These are phyloP conservation scores for Sciurus carolinensis DNA, from an alignment of 2,797 vertebrate species.

Conservation along the genomic window DNA sequence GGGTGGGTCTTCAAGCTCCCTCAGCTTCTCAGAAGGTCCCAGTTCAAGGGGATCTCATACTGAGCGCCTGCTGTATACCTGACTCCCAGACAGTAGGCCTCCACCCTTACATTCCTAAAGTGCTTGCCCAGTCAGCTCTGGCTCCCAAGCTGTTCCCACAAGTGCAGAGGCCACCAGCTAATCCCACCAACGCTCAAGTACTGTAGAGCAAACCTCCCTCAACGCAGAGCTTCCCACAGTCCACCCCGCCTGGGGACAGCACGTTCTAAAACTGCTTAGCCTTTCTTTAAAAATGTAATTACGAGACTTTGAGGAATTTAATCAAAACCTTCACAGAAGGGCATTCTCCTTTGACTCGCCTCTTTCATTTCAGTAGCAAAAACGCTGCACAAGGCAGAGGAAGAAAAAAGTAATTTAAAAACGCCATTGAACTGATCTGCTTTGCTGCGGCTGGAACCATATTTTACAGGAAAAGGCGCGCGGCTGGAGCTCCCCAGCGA, in stretches of 20 bases:
- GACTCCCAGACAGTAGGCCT: not conserved
- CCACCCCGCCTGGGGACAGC: not conserved
- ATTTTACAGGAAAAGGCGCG: not conserved
- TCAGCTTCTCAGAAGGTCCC: too few species aligned
- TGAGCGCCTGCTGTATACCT: not conserved
- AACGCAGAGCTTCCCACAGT: not conserved
- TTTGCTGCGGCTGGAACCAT: not conserved
- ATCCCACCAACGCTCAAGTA: not conserved
- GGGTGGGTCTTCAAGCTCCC: too few species aligned
- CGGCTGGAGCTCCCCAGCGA: not conserved
- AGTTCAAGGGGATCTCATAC: rapidly evolving
- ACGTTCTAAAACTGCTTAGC: not conserved
- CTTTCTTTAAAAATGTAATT: not conserved
- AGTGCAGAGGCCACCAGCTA: not conserved
- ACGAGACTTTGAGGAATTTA: slow-evolving; percentile 46
- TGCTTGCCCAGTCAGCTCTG: not conserved
- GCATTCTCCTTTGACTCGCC: slow-evolving; percentile 20
- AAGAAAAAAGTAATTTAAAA: slow-evolving; percentile 57
- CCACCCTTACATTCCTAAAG: not conserved
- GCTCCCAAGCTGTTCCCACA: not conserved
- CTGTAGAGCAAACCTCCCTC: not conserved
- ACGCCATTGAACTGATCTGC: not conserved
- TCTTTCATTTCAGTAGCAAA: slow-evolving; percentile 53
- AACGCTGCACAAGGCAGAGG: slow-evolving; percentile 8
- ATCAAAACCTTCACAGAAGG: slow-evolving; percentile 62